These are phyloP conservation scores for Atta texana DNA, from an alignment of 1,140 invertebrate genomes.

Conservation along the genomic window DNA sequence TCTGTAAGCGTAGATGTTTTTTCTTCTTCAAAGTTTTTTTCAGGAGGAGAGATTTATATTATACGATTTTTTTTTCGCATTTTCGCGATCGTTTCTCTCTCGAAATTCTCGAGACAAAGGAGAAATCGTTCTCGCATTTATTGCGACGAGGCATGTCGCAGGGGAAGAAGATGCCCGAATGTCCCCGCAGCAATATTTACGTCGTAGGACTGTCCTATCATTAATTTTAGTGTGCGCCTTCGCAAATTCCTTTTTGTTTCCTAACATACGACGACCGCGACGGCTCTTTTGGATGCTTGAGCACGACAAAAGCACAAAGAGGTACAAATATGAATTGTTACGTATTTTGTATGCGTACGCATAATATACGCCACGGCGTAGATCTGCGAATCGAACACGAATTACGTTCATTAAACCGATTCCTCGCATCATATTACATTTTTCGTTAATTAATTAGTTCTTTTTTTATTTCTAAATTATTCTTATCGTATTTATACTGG, in stretches of 20 bases:
- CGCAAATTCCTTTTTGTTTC: conserved; percentile 33
- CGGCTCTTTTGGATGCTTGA: neutral
- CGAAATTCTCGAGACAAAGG: conserved; percentile 15
- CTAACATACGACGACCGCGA: conserved; percentile 14
- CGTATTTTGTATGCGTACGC: neutral
- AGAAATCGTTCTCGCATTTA: conserved; percentile 24
- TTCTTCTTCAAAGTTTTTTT: conserved; percentile 5
- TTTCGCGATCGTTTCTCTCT: conserved; percentile 12
- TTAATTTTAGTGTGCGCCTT: conserved; percentile 59
- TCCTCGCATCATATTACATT: neutral
- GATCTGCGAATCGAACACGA: neutral
- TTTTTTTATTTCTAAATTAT: neutral
- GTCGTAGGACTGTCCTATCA: conserved; percentile 55
- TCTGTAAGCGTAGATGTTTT: neutral
- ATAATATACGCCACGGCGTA: neutral
- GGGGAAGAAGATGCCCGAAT: conserved; percentile 19
- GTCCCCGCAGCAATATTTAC: conserved; percentile 41
- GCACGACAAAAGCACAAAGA: conserved; percentile 33
- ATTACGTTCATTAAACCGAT: conserved; percentile 8
- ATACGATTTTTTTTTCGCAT: neutral
- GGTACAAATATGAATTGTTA: conserved; percentile 29
- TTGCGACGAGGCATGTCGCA: conserved; percentile 24
- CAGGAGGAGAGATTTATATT: neutral
- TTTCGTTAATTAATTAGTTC: neutral
- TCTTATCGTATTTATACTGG: neutral